Conservation (phyloP, 2,888 invertebrate species). For the Pachycephus smyrnensis region DNA sequence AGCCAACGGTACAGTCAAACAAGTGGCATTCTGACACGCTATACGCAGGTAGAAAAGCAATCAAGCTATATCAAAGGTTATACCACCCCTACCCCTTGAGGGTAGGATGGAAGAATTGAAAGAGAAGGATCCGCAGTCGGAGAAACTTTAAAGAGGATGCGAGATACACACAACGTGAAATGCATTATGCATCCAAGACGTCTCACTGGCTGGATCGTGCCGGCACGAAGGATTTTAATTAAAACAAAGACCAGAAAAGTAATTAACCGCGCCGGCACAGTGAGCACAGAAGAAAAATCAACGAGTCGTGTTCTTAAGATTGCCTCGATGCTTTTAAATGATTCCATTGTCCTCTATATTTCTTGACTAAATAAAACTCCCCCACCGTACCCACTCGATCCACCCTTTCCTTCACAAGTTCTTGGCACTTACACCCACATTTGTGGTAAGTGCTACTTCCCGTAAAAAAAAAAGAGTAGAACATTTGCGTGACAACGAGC, state of each 20-base stretch:
- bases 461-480: constrained; percentile 22
- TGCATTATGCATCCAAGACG: constrained; percentile 58
- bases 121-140: neutral
- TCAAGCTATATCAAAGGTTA: neutral
- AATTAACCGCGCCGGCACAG: constrained; percentile 36
- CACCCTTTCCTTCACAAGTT: neutral
- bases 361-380: neutral
- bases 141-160: constrained; percentile 13
- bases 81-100: neutral
- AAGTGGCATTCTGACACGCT: neutral
- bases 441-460: constrained; percentile 29
- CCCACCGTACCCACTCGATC: neutral
- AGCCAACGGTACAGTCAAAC: neutral
- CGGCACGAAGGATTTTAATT: constrained; percentile 43
- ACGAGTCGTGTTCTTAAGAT: neutral
- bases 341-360: neutral
- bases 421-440: constrained; percentile 2
- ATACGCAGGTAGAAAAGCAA: neutral
- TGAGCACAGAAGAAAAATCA: neutral
- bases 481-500: neutral
- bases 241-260: constrained; percentile 43
- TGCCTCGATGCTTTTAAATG: too few species aligned
- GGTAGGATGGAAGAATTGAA: neutral
- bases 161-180: constrained; percentile 43
- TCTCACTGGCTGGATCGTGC: constrained; percentile 34